Conservation (phyloP, 2,113 vertebrate species). For the Prunella himalayana region DNA sequence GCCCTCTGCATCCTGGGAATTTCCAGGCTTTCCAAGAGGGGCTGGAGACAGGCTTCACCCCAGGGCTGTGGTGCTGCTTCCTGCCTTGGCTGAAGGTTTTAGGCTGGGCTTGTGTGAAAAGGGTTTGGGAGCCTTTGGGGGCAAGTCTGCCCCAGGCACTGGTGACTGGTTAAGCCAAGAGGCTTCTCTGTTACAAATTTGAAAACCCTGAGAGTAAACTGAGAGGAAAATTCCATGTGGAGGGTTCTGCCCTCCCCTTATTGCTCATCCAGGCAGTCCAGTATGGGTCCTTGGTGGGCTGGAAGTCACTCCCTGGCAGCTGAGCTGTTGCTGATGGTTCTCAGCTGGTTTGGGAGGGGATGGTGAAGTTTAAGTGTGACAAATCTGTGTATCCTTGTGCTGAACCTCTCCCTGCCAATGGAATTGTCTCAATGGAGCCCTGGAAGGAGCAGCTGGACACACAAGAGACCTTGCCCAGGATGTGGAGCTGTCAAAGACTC, state of each 20-base stretch:
- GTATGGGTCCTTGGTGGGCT: neutral
- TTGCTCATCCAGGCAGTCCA: neutral
- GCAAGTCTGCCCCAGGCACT: neutral
- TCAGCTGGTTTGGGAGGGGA: neutral
- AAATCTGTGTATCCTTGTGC: fast-evolving
- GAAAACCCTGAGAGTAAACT: neutral
- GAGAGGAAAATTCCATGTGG: fast-evolving
- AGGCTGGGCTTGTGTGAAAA: neutral
- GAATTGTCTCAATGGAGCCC: neutral
- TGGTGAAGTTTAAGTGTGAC: neutral
- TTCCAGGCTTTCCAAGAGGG: neutral
- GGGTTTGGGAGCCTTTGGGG: neutral
- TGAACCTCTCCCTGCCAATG: neutral
- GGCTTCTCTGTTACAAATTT: neutral
- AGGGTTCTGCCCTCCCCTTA: neutral
- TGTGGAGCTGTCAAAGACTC: neutral
- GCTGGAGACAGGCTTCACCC: neutral
- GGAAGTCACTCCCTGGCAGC: neutral
- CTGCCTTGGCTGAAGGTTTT: neutral
- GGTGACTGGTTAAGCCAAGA: neutral
- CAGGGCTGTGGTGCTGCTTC: neutral
- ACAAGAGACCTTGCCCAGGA: neutral
- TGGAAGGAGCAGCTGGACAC: neutral
- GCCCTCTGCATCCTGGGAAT: neutral
- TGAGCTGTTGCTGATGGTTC: neutral